Evolutionary conservation across 35 echinoderm and acorn worm genomes (phyloP).

Genomic region (Lytechinus pictus): DNA sequence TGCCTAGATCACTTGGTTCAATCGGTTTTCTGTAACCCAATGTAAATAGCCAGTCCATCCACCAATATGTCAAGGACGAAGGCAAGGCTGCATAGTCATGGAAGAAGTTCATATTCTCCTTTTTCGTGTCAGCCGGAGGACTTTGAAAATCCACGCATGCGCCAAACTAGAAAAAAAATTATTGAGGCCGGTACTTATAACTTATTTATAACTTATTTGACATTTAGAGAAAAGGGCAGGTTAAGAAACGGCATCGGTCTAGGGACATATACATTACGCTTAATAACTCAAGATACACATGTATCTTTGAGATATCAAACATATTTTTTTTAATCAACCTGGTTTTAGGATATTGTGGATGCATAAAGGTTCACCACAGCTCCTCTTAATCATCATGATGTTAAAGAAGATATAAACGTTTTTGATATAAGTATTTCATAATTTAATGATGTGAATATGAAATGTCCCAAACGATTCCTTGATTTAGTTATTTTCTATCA

Average conservation of each 20-base stretch:
- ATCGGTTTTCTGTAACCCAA: conserved; percentile 75
- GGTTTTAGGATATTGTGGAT: no score
- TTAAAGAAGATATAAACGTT: no score
- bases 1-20: conserved; percentile 82
- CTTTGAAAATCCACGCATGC: not conserved
- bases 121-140: conserved; percentile 57
- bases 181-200: not conserved
- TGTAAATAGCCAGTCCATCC: conserved; percentile 86
- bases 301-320: no score
- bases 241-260: not conserved
- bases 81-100: conserved; percentile 66
- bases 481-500: no score
- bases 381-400: no score
- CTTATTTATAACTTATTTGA: not conserved
- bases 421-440: no score
- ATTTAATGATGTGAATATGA: no score
- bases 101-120: conserved; percentile 70
- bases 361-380: no score
- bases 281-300: no score
- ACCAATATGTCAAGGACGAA: conserved; percentile 70
- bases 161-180: not conserved
- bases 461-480: no score
- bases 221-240: not conserved
- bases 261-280: no score
- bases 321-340: no score